Evolutionary conservation across 1,140 invertebrate species (phyloP).

Genomic region (Brachystomella parvula): DNA sequence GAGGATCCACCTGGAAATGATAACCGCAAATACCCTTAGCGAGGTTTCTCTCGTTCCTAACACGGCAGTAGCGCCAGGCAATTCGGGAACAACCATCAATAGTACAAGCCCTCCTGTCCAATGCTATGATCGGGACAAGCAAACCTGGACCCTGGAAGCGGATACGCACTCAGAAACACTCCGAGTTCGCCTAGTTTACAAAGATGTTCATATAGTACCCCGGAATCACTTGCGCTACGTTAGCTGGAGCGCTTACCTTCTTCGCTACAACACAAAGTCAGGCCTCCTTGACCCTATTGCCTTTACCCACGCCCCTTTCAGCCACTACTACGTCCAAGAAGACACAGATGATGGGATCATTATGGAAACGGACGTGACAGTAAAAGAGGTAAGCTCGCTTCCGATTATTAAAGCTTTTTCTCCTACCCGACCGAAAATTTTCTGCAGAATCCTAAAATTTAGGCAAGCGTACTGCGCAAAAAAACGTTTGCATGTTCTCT

Average conservation of each 20-base stretch:
- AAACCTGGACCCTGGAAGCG: slow-evolving; percentile 70
- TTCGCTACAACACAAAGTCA: slow-evolving; percentile 46
- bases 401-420: background rate
- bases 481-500: no score
- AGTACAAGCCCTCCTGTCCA: slow-evolving; percentile 50
- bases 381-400: slow-evolving; percentile 57
- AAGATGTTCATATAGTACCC: slow-evolving; percentile 75
- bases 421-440: no score
- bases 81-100: slow-evolving; percentile 8
- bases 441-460: no score
- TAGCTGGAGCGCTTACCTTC: slow-evolving; percentile 67
- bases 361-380: slow-evolving; percentile 70
- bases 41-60: slow-evolving; percentile 46
- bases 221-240: slow-evolving; percentile 73
- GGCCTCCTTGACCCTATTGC: slow-evolving; percentile 55
- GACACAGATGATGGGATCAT: slow-evolving; percentile 71
- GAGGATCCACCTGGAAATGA: slow-evolving; percentile 64
- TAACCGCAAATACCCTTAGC: slow-evolving; percentile 65
- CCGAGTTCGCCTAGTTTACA: slow-evolving; percentile 68
- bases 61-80: background rate
- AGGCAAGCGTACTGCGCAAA: no score
- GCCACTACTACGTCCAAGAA: slow-evolving; percentile 76
- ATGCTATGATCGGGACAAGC: slow-evolving; percentile 76
- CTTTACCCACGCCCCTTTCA: slow-evolving; percentile 64
- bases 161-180: slow-evolving; percentile 72